A percentile compares a stretch with the other conserved stretches of the same genome.
Conservation (phyloP, 2,113 vertebrate species). For the Tragulus kanchil region DNA sequence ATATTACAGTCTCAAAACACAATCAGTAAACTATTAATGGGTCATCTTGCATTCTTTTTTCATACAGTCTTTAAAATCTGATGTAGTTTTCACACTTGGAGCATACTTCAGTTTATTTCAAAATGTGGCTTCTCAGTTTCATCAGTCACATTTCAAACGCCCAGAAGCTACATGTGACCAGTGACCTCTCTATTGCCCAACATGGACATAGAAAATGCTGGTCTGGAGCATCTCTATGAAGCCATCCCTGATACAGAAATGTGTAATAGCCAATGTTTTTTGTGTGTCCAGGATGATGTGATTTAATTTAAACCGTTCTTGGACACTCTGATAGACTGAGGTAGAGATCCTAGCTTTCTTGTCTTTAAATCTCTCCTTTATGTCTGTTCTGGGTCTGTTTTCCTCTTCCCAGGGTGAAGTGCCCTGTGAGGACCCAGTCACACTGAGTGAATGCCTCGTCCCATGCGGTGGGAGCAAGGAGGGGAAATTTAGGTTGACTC, state of each 20-base stretch:
- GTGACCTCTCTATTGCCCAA: not conserved
- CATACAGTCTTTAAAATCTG: not conserved
- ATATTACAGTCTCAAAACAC: not conserved
- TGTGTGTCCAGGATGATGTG: not conserved
- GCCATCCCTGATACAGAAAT: not conserved
- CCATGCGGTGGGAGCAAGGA: no score
- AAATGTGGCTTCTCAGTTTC: not conserved
- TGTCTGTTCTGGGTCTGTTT: not conserved
- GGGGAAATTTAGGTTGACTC: not conserved
- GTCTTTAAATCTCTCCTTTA: not conserved
- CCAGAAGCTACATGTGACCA: not conserved
- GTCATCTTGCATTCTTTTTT: not conserved
- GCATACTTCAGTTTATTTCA: not conserved
- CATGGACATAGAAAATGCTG: fast-evolving
- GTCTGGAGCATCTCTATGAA: not conserved
- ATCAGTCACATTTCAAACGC: no score
- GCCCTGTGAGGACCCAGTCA: not conserved
- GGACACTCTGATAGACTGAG: not conserved
- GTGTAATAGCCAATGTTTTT: not conserved
- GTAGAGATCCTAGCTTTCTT: not conserved
- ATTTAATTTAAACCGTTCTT: not conserved
- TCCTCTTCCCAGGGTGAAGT: not conserved
- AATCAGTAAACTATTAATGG: not conserved
- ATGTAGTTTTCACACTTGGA: not conserved
- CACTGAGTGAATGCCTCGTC: not conserved